These are phyloP conservation scores for Chaetophractus vellerosus DNA, from an alignment of 2,797 vertebrate species.

Conservation along the genomic window DNA sequence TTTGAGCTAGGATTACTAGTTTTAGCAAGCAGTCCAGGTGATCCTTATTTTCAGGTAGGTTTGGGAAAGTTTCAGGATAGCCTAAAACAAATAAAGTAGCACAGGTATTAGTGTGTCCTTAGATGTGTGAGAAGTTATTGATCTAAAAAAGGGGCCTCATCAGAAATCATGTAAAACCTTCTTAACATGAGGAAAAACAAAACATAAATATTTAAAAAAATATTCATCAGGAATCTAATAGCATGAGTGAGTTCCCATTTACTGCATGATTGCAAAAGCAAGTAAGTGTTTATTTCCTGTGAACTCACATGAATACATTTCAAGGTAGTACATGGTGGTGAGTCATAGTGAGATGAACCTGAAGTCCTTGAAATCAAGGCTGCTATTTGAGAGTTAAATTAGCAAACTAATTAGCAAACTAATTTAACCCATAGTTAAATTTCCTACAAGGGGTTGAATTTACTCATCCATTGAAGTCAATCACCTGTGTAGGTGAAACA, in stretches of 20 bases:
- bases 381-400: conserved; percentile 1
- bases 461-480: background rate
- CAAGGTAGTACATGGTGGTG: background rate
- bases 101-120: background rate
- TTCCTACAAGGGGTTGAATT: conserved; percentile 3
- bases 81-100: background rate
- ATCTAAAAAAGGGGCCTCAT: background rate
- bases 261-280: background rate
- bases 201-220: background rate
- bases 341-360: background rate
- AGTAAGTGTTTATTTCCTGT: background rate
- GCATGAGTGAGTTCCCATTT: background rate
- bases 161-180: conserved; percentile 36
- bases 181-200: background rate
- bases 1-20: background rate
- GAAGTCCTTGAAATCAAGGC: background rate
- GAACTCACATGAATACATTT: background rate
- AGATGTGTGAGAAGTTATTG: background rate
- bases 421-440: background rate
- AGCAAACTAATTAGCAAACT: background rate
- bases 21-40: background rate
- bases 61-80: background rate
- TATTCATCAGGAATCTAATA: background rate
- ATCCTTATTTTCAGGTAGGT: background rate
- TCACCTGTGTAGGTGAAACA: background rate